Conservation (phyloP, 2,797 vertebrate species). For the Cirrhinus molitorella region DNA sequence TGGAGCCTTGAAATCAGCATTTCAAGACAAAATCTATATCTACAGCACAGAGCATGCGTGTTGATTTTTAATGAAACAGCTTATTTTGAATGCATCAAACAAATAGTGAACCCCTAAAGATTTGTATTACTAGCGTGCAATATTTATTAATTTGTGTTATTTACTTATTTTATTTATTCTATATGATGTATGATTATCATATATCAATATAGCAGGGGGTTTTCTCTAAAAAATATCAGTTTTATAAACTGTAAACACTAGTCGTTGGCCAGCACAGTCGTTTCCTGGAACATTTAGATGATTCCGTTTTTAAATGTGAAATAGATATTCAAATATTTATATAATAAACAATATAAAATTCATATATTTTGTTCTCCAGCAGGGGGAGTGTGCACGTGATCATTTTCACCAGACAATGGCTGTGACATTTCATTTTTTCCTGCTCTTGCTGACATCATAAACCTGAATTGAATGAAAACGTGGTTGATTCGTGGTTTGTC, state of each 20-base stretch:
- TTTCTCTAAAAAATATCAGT: not conserved
- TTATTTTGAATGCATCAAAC: not conserved
- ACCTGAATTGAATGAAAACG: not conserved
- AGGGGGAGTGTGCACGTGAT: conserved; percentile 66
- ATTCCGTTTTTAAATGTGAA: not conserved
- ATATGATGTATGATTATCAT: not conserved
- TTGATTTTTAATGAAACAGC: conserved; percentile 4
- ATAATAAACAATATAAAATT: not conserved
- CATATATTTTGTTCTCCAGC: conserved; percentile 29
- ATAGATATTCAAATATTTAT: conserved; percentile 6
- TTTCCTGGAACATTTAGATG: not conserved
- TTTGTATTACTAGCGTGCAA: not conserved
- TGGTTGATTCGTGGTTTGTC: not conserved
- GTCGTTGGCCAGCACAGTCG: not conserved
- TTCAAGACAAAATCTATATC: conserved; percentile 28
- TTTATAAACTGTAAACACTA: not conserved
- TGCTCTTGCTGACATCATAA: conserved; percentile 5
- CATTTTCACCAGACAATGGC: conserved; percentile 49
- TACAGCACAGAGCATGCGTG: conserved; percentile 42
- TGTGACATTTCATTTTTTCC: conserved; percentile 12
- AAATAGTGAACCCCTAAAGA: not conserved
- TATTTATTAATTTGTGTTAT: not conserved
- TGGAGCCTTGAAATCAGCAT: conserved; percentile 33
- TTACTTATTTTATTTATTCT: not conserved
- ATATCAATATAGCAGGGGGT: not conserved